A percentile compares a stretch with the other conserved stretches of the same genome.
Evolutionary conservation across 2,113 vertebrate species (phyloP).

Genomic region (Craseonycteris thonglongyai): DNA sequence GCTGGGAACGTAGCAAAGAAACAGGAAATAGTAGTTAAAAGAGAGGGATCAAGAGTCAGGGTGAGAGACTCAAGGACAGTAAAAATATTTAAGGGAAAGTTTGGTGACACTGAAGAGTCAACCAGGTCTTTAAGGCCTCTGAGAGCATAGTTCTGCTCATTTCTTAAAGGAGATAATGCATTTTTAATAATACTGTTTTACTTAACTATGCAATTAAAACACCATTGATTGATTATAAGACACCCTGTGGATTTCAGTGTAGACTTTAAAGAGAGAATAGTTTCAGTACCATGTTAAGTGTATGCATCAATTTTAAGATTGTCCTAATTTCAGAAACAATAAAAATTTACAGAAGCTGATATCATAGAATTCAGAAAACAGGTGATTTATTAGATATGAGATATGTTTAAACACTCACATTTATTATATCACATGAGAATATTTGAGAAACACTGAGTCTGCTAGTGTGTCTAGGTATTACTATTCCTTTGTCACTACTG

Average conservation of each 20-base stretch:
- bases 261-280: background rate
- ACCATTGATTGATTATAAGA: background rate
- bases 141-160: background rate
- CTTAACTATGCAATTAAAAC: background rate
- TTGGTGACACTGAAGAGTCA: background rate
- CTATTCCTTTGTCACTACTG: background rate
- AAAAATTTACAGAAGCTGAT: background rate
- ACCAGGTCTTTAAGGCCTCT: background rate
- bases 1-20: background rate
- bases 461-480: background rate
- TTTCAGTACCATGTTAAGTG: background rate
- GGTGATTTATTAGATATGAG: background rate
- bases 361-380: background rate
- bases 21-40: background rate
- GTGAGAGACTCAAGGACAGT: background rate
- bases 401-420: background rate
- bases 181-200: background rate
- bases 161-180: background rate
- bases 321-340: background rate
- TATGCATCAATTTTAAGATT: background rate
- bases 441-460: background rate
- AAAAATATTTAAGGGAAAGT: background rate
- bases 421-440: background rate
- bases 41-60: background rate
- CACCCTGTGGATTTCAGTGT: background rate